A percentile compares a stretch with the other conserved stretches of the same genome.
Evolutionary conservation across 2,888 invertebrate species (phyloP).

Genomic region (Arge pagana): DNA sequence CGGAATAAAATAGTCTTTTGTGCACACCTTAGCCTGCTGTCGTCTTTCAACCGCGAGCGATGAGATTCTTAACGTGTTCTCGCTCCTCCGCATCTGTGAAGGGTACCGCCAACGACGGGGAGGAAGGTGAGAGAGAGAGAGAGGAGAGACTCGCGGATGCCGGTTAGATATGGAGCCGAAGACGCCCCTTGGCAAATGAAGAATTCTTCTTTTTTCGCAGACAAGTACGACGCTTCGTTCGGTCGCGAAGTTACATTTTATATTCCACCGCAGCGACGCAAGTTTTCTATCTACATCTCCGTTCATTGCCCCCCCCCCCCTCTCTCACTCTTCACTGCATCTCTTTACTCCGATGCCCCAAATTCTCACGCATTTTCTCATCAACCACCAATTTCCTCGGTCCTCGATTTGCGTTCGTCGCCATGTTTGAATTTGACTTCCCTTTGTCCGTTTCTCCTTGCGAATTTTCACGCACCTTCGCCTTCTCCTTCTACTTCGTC

Average conservation of each 20-base stretch:
- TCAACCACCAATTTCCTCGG: no score
- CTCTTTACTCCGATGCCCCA: no score
- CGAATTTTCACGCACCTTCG: no score
- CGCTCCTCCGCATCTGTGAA: not conserved
- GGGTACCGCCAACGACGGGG: not conserved
- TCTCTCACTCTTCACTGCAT: no score
- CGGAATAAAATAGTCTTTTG: no score
- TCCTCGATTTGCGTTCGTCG: no score
- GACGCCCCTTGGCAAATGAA: conserved; percentile 16
- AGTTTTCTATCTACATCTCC: no score
- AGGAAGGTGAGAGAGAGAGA: not conserved
- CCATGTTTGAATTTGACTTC: no score
- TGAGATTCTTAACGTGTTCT: conserved; percentile 17
- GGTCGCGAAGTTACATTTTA: conserved; percentile 14
- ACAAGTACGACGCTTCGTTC: not conserved
- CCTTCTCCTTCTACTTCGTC: no score
- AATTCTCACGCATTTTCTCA: no score
- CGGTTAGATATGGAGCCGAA: conserved; percentile 6
- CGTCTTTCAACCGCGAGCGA: conserved; percentile 6
- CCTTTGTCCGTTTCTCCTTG: no score
- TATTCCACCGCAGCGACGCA: conserved; percentile 9
- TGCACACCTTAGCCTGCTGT: conserved; percentile 7
- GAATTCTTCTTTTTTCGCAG: conserved; percentile 4
- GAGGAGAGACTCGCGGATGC: conserved; percentile 12
- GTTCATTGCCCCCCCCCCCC: no score